Percentiles rank a stretch among this genome's conserved stretches.
Evolutionary conservation across 1,140 invertebrate genomes (phyloP).

Genomic region (Anoplophora glabripennis): DNA sequence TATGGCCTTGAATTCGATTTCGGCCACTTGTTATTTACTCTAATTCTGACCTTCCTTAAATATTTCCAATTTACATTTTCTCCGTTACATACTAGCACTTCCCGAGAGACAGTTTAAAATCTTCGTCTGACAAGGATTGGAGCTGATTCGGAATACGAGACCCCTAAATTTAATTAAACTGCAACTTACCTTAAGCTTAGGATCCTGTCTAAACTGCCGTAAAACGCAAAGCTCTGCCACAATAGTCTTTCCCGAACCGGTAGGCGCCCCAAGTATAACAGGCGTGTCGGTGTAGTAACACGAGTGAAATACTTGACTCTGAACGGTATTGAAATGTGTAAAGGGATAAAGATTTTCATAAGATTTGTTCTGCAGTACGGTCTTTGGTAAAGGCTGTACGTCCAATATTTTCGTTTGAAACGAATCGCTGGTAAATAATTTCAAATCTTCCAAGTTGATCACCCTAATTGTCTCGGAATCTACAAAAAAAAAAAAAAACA

Average conservation of each 20-base stretch:
- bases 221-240: conserved; percentile 98
- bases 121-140: too few relatives aligned
- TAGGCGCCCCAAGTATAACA: conserved; percentile 93
- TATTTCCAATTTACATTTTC: too few relatives aligned
- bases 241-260: conserved; percentile 98
- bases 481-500: conserved; percentile 26
- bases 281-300: conserved; percentile 95
- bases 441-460: conserved; percentile 85
- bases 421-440: conserved; percentile 88
- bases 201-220: conserved; percentile 81
- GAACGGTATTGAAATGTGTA: conserved; percentile 97
- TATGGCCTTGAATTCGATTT: too few relatives aligned
- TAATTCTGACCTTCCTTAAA: too few relatives aligned
- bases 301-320: conserved; percentile 97
- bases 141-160: too few relatives aligned
- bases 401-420: conserved; percentile 92
- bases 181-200: conserved; percentile 74
- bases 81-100: too few relatives aligned
- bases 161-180: too few relatives aligned
- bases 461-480: conserved; percentile 50
- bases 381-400: conserved; percentile 85
- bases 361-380: conserved; percentile 66
- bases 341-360: conserved; percentile 88
- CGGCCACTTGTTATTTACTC: too few relatives aligned
- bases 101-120: too few relatives aligned